phyloP scores from a whole-genome alignment of 2,797 vertebrate genomes.

The Atherinosoma microstoma region DNA sequence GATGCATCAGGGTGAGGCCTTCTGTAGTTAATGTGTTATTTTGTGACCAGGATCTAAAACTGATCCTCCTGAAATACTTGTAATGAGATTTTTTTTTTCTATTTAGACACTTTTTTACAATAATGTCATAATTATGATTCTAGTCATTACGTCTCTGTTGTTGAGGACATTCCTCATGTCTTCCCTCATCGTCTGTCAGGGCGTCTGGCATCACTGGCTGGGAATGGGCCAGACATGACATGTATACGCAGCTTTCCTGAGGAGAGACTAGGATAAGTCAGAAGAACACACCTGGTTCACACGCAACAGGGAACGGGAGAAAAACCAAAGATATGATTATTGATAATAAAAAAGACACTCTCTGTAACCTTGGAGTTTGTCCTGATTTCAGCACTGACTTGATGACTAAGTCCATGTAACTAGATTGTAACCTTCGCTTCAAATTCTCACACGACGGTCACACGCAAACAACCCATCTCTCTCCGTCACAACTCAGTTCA shows the following conservation, averaged over 20 bases:
- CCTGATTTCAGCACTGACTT: background rate
- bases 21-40: constrained; percentile 1
- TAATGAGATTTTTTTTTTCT: background rate
- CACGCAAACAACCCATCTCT: background rate
- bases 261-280: background rate
- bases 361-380: background rate
- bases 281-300: constrained; percentile 28
- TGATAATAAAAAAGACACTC: background rate
- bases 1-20: constrained; percentile 19
- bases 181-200: constrained; percentile 43
- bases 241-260: background rate
- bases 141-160: constrained; percentile 21
- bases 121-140: background rate
- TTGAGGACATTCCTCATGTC: constrained; percentile 36
- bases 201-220: constrained; percentile 59
- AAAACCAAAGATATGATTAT: background rate
- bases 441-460: constrained; percentile 16
- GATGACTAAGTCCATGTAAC: constrained; percentile 11
- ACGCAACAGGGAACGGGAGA: background rate
- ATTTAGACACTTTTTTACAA: background rate
- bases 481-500: constrained; percentile 11
- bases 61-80: background rate
- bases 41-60: constrained; percentile 10
- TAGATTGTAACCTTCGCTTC: constrained; percentile 1
- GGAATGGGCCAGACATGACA: constrained; percentile 50